A percentile compares a stretch with the other conserved stretches of the same genome.
phyloP scores from a whole-genome alignment of 2,888 invertebrate genomes.

The Papilio protenor region DNA sequence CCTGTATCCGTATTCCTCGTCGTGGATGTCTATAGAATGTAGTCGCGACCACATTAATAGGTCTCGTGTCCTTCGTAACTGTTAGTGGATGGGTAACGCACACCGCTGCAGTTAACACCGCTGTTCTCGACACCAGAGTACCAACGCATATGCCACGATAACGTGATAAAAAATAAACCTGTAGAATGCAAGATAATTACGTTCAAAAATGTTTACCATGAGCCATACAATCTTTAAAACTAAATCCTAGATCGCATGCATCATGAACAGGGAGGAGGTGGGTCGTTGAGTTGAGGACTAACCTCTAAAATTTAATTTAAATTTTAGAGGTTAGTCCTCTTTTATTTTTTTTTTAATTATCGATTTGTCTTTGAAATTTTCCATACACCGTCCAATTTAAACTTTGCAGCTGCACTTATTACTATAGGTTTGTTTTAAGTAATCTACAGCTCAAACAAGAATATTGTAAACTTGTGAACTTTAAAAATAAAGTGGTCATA shows the following conservation, averaged over 20 bases:
- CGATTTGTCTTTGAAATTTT: no score
- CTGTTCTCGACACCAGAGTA: conserved; percentile 63
- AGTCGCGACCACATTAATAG: conserved; percentile 68
- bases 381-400: not conserved
- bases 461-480: not conserved
- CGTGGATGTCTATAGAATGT: conserved; percentile 68
- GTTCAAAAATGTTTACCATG: not conserved
- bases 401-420: no score
- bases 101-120: conserved; percentile 70
- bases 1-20: conserved; percentile 73
- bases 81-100: conserved; percentile 63
- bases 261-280: no score
- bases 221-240: not conserved
- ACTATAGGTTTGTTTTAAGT: not conserved
- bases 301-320: no score
- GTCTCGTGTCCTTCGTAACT: conserved; percentile 54
- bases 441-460: not conserved
- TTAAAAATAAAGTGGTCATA: not conserved
- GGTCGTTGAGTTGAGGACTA: no score
- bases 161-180: conserved; percentile 71
- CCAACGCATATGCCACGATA: conserved; percentile 73
- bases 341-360: no score
- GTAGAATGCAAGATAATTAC: not conserved
- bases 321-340: no score
- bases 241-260: not conserved